Percentiles rank a stretch among this genome's conserved stretches.
These are phyloP conservation scores for Sepiola atlantica DNA, from an alignment of 2,888 invertebrate genomes.

Conservation along the genomic window DNA sequence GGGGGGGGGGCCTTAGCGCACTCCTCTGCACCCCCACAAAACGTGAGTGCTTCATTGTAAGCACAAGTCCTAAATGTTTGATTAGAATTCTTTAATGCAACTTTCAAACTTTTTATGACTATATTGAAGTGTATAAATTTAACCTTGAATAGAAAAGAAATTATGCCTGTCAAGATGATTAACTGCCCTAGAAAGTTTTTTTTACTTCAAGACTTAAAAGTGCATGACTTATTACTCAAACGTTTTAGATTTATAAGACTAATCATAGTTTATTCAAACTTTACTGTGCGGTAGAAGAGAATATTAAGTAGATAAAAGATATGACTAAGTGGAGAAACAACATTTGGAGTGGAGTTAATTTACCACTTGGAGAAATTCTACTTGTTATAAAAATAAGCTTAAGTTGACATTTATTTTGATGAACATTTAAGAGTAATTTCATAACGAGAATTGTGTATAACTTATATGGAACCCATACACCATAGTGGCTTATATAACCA, in stretches of 20 bases:
- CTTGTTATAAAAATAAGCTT: not conserved
- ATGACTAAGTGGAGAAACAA: not conserved
- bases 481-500: not conserved
- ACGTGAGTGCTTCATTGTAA: not conserved
- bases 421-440: not conserved
- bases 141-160: not conserved
- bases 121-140: not conserved
- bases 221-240: not conserved
- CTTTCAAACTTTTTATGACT: not conserved
- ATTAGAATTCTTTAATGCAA: not conserved
- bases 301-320: not conserved
- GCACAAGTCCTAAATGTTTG: not conserved
- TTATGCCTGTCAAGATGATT: not conserved
- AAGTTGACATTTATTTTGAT: not conserved
- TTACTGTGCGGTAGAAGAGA: not conserved
- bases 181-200: not conserved
- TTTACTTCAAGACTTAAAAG: not conserved
- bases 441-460: not conserved
- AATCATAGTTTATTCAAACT: not conserved
- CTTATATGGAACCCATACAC: not conserved
- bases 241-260: not conserved
- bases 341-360: not conserved
- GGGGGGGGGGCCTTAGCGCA: too few relatives aligned
- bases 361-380: not conserved
- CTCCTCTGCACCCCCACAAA: not conserved